A percentile compares a stretch with the other conserved stretches of the same genome.
phyloP scores from a whole-genome alignment of 2,797 vertebrate species.

The Tragelaphus oryx region DNA sequence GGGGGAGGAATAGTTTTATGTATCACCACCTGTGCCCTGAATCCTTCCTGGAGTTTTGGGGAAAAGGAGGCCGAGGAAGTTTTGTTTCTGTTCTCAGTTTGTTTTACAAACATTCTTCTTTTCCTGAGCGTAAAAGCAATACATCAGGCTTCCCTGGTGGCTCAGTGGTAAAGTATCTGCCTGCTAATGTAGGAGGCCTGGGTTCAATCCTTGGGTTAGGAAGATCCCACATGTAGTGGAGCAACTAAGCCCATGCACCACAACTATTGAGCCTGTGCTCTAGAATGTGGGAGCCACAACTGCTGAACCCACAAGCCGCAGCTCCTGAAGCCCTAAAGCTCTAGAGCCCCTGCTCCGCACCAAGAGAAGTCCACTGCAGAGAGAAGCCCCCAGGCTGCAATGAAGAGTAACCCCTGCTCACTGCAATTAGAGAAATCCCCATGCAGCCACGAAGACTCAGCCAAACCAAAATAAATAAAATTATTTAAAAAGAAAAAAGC shows the following conservation, averaged over 20 bases:
- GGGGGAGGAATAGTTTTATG: background rate
- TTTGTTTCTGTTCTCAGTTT: background rate
- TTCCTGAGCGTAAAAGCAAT: background rate
- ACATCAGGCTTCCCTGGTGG: background rate
- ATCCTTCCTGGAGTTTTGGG: background rate
- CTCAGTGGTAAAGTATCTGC: background rate
- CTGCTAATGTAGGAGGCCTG: background rate
- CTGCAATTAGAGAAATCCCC: background rate
- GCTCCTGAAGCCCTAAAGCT: background rate
- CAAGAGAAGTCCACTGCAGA: background rate
- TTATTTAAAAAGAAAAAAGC: background rate
- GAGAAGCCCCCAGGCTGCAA: background rate
- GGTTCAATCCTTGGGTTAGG: background rate
- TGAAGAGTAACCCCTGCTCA: background rate
- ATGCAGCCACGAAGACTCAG: background rate
- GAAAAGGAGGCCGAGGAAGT: background rate
- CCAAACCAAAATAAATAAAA: background rate
- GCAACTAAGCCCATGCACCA: background rate
- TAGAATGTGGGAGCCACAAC: background rate
- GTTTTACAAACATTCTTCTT: background rate
- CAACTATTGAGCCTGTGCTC: background rate
- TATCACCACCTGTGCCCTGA: background rate
- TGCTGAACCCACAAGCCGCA: accelerated
- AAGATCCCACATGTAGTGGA: background rate
- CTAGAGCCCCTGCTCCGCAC: background rate